Conservation (phyloP, 1,140 invertebrate genomes). For the Varroa destructor region DNA sequence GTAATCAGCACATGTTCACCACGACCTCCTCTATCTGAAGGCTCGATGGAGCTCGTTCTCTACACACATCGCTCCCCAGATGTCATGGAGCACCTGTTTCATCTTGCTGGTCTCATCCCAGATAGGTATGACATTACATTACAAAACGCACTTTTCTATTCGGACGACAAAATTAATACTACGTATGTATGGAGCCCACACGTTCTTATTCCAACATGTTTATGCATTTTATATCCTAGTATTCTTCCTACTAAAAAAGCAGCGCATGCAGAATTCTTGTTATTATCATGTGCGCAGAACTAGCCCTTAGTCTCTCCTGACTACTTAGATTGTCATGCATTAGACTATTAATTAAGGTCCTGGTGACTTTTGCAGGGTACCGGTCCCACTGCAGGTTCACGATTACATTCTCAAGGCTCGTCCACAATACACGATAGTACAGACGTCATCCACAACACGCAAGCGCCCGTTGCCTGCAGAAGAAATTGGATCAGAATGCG, state of each 20-base stretch:
- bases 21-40: too few relatives aligned
- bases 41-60: constrained; percentile 5
- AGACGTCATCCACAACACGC: too few relatives aligned
- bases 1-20: too few relatives aligned
- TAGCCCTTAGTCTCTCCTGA: too few relatives aligned
- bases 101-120: constrained; percentile 6
- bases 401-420: constrained; percentile 10
- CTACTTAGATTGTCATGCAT: too few relatives aligned
- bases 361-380: background rate
- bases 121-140: background rate
- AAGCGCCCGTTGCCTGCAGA: too few relatives aligned
- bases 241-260: background rate
- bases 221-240: too few relatives aligned
- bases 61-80: background rate
- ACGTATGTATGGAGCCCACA: too few relatives aligned
- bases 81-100: constrained; percentile 4
- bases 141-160: background rate
- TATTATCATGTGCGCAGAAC: background rate
- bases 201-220: too few relatives aligned
- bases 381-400: constrained; percentile 14
- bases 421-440: too few relatives aligned
- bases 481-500: too few relatives aligned
- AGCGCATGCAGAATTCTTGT: background rate
- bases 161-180: too few relatives aligned
- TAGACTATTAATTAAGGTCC: background rate